Evolutionary conservation across 2,888 invertebrate genomes (phyloP).

Genomic region (Dichetophora obliterata): DNA sequence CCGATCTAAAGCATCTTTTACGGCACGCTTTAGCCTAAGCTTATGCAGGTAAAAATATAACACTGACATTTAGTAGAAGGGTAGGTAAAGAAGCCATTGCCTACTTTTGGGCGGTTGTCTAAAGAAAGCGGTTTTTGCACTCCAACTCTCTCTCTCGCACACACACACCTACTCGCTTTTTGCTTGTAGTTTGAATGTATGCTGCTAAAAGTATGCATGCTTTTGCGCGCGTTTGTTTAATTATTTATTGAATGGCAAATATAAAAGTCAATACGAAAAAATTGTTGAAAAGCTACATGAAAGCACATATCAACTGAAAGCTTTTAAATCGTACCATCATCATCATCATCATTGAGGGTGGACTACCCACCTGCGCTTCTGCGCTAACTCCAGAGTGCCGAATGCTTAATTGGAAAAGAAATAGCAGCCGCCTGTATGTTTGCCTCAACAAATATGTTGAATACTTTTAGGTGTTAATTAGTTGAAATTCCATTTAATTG

Average conservation of each 20-base stretch:
- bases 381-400: conserved; percentile 6
- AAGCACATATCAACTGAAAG: background rate
- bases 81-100: background rate
- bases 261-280: background rate
- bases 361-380: background rate
- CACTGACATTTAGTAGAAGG: background rate
- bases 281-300: background rate
- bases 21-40: conserved; percentile 57
- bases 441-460: conserved; percentile 38
- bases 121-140: background rate
- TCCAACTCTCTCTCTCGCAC: background rate
- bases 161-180: background rate
- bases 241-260: conserved; percentile 27
- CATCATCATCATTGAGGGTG: background rate
- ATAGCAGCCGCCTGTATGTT: background rate
- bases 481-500: conserved; percentile 66
- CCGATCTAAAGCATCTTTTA: conserved; percentile 20
- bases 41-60: conserved; percentile 48
- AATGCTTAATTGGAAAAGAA: conserved; percentile 43
- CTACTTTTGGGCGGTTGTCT: conserved; percentile 15
- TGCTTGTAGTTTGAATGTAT: background rate
- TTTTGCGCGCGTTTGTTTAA: background rate
- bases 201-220: conserved; percentile 18
- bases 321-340: background rate
- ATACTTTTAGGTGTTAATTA: conserved; percentile 62